Conservation (phyloP, 2,888 invertebrate species). For the Oscheius sp. region DNA sequence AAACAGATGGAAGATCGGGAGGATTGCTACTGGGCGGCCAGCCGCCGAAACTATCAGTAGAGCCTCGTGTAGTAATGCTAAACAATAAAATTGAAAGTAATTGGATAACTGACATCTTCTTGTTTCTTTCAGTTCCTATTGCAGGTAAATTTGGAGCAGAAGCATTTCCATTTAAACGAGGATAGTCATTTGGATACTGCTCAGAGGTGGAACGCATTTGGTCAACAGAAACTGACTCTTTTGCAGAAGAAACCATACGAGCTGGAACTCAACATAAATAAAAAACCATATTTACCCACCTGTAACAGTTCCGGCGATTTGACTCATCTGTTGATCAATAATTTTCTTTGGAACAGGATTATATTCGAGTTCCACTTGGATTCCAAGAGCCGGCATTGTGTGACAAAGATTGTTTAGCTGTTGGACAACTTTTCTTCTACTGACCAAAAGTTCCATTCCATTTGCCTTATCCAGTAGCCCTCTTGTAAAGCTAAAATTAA, state of each 20-base stretch:
- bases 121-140: constrained; percentile 55
- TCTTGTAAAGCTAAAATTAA: constrained; percentile 51
- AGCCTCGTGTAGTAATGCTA: neutral
- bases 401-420: constrained; percentile 59
- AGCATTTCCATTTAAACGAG: constrained; percentile 1
- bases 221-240: constrained; percentile 2
- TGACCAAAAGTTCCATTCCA: constrained; percentile 57
- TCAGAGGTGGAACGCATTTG: constrained; percentile 9
- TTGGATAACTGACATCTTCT: constrained; percentile 20
- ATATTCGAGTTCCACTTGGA: constrained; percentile 58
- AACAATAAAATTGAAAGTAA: neutral
- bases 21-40: constrained; percentile 58
- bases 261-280: constrained; percentile 16
- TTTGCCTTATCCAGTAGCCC: constrained; percentile 58
- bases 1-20: constrained; percentile 47
- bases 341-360: constrained; percentile 42
- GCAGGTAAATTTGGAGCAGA: constrained; percentile 37
- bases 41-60: constrained; percentile 35
- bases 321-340: constrained; percentile 38
- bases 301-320: constrained; percentile 37
- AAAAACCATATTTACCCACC: constrained; percentile 20
- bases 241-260: constrained; percentile 26
- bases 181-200: constrained; percentile 8
- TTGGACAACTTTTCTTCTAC: constrained; percentile 59
- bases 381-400: constrained; percentile 58